Conservation (phyloP, 2,797 vertebrate species). For the Lutjanus argentimaculatus region DNA sequence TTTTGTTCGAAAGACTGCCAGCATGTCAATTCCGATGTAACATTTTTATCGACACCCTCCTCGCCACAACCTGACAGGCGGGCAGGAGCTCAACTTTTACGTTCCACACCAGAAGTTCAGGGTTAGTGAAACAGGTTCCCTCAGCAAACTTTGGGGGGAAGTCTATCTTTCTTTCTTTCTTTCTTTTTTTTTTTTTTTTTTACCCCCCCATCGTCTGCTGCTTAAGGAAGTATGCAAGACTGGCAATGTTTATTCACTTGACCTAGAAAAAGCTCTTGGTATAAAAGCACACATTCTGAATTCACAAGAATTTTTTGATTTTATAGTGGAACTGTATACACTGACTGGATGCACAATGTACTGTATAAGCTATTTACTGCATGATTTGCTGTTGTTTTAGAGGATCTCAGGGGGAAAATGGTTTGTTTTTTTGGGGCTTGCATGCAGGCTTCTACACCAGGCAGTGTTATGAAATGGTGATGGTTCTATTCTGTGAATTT, state of each 20-base stretch:
- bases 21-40: conserved; percentile 81
- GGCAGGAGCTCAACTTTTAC: conserved; percentile 69
- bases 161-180: conserved; percentile 24
- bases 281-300: conserved; percentile 58
- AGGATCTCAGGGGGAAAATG: conserved; percentile 44
- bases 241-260: conserved; percentile 82
- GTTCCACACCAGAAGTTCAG: conserved; percentile 66
- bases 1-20: conserved; percentile 77
- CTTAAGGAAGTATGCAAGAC: conserved; percentile 72
- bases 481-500: conserved; percentile 47
- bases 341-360: conserved; percentile 32
- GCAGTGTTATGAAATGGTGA: conserved; percentile 45
- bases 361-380: conserved; percentile 41
- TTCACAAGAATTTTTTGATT: conserved; percentile 65
- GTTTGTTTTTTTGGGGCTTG: conserved; percentile 23
- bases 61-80: conserved; percentile 60
- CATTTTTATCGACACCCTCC: conserved; percentile 77
- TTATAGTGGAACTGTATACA: conserved; percentile 46
- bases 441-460: conserved; percentile 52
- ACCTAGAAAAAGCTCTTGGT: conserved; percentile 81
- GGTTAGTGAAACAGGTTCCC: conserved; percentile 73
- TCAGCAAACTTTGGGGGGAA: conserved; percentile 70
- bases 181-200: too few relatives aligned
- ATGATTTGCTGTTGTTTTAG: conserved; percentile 48
- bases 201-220: conserved; percentile 33